A percentile compares a stretch with the other conserved stretches of the same genome.
phyloP scores from a whole-genome alignment of 2,888 invertebrate species.

The Ennomos erosarius region DNA sequence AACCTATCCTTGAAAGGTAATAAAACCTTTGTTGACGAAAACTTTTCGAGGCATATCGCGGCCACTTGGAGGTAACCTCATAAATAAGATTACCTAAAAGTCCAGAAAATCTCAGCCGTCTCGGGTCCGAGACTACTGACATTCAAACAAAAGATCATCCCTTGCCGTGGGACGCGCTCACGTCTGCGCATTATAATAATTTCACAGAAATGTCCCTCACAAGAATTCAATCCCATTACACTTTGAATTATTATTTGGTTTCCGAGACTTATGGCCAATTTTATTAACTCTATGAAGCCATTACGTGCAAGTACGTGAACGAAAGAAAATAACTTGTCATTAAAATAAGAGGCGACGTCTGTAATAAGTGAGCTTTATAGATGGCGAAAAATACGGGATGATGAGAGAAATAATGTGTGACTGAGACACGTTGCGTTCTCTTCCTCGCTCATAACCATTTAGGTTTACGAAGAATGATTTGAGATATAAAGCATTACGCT shows the following conservation, averaged over 20 bases:
- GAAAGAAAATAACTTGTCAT: conserved; percentile 47
- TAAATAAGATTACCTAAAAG: conserved; percentile 51
- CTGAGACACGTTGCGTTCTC: conserved; percentile 44
- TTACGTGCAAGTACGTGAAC: conserved; percentile 25
- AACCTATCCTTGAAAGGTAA: conserved; percentile 21
- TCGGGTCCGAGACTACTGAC: conserved; percentile 29
- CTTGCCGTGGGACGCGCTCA: conserved; percentile 41
- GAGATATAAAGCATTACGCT: conserved; percentile 40
- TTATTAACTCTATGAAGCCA: conserved; percentile 46
- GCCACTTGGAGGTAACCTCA: conserved; percentile 43
- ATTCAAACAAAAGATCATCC: conserved; percentile 53
- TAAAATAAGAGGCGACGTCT: conserved; percentile 24
- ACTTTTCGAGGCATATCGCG: conserved; percentile 35
- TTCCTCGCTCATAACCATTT: conserved; percentile 30
- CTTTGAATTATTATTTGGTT: conserved; percentile 38
- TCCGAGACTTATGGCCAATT: conserved; percentile 45
- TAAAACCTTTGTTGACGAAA: conserved; percentile 31
- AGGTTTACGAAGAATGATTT: conserved; percentile 54
- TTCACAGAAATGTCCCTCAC: conserved; percentile 43
- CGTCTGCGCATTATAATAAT: conserved; percentile 47
- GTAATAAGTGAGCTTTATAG: conserved; percentile 54
- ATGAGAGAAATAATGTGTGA: conserved; percentile 50
- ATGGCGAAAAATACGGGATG: conserved; percentile 52
- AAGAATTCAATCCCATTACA: conserved; percentile 44
- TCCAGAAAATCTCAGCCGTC: conserved; percentile 39